Base-by-base conservation (phyloP, 1,140 invertebrate genomes). In the Neodiprion fabricii region DNA sequence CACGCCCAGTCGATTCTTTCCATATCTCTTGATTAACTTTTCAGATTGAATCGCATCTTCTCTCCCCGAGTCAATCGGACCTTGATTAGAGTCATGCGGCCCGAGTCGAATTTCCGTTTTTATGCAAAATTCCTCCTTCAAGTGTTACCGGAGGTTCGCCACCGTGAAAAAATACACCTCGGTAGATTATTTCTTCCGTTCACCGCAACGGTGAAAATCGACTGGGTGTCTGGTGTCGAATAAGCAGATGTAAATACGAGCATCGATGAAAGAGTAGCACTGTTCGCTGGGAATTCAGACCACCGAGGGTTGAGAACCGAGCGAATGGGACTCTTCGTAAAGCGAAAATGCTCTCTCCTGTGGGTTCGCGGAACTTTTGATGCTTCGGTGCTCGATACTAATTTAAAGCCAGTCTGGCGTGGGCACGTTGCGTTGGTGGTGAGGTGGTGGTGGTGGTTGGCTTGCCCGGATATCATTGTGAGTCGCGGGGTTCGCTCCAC, bases 331-430 rank as follows among this genome's bases (percentile, higher is more conserved):
- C 28, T 40, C 11, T 61, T 9, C 9, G 53, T 61, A 12, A 14
- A 17, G 53, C n/a, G 53, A 61, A 61, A 61, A 61, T 61, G 53
- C 11, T 14, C 53, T 61, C n/a, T 61, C 53, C n/a, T 17, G 53
- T 61, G 53, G n/a, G 53, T 61, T 61, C 53, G 53, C n/a, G 53
- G 53, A 61, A 61, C 53, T 61, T 61, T 61, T 61, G 53, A 61
- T 61, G 53, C 53, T 17, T 61, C 53, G 5, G 53, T 14, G 53
- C 53, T 61, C 53, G 53, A 61, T 61, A 61, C 53, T 61, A 61
- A 61, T 61, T 61, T 61, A 61, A 61, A 61, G 53, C 53, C 53
- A 61, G 53, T 61, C 53, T 61, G n/a, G 4, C 53, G 53, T 21
- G 53, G 53, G 53, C n/a, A 61, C 28, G 5, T 17, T 5, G 53